These are phyloP conservation scores for Ctenosaura bakeri DNA, from an alignment of 2,797 vertebrate genomes.

Conservation along the genomic window DNA sequence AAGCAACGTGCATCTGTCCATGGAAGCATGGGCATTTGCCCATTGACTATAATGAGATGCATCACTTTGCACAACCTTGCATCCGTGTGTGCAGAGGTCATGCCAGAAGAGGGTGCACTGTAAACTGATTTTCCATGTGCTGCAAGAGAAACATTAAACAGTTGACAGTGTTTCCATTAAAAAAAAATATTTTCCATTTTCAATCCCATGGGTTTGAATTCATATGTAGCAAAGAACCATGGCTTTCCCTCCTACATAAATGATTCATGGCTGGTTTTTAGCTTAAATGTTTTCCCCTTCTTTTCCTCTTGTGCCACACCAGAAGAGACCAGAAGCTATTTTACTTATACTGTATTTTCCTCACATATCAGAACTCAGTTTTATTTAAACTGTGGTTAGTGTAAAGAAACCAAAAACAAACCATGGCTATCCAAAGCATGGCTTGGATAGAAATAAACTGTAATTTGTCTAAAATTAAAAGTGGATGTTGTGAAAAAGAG, in stretches of 20 bases:
- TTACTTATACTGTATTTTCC: not conserved
- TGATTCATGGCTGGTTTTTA: not conserved
- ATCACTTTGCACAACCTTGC: too few relatives aligned
- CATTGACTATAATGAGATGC: too few relatives aligned
- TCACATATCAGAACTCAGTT: not conserved
- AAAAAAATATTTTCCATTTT: conserved; percentile 30
- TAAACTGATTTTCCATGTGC: not conserved
- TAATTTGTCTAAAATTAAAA: not conserved
- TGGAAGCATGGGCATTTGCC: too few relatives aligned
- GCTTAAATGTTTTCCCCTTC: not conserved
- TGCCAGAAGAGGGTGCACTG: too few relatives aligned
- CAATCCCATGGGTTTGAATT: not conserved
- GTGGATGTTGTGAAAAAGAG: not conserved
- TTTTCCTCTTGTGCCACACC: not conserved
- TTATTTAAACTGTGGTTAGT: not conserved
- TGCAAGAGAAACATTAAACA: not conserved
- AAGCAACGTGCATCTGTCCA: too few relatives aligned
- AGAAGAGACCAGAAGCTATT: not conserved
- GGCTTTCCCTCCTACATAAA: not conserved
- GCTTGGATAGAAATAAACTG: not conserved
- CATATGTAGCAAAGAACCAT: not conserved
- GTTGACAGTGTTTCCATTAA: not conserved
- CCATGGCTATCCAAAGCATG: not conserved
- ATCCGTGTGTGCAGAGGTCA: too few relatives aligned
- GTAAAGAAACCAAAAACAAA: not conserved